Conservation (phyloP, 1,140 invertebrate species). For the Centruroides vittatus region DNA sequence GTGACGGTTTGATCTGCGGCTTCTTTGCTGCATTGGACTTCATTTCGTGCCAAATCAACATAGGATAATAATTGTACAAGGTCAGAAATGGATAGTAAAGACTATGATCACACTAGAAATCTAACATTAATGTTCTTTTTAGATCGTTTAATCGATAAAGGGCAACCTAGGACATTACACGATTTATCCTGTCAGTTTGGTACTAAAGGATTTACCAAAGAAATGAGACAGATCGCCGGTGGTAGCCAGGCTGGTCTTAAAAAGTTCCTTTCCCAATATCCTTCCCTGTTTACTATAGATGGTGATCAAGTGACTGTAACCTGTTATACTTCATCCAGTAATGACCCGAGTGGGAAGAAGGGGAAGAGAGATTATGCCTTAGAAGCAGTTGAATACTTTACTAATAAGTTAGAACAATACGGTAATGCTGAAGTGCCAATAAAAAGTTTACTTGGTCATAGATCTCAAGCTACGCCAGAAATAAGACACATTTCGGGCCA, state of each 20-base stretch:
- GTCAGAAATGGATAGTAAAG: slow-evolving; percentile 65
- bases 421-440: slow-evolving; percentile 49
- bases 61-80: too few relatives aligned
- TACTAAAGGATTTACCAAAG: slow-evolving; percentile 87
- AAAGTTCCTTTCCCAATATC: slow-evolving; percentile 73
- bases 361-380: slow-evolving; percentile 58
- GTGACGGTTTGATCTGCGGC: too few relatives aligned
- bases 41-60: too few relatives aligned
- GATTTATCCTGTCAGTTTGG: slow-evolving; percentile 94
- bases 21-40: too few relatives aligned
- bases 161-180: slow-evolving; percentile 74
- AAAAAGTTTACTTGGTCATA: slow-evolving; percentile 77
- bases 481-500: slow-evolving; percentile 86
- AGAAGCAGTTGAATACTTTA: slow-evolving; percentile 90
- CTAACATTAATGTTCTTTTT: slow-evolving; percentile 91
- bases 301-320: slow-evolving; percentile 63
- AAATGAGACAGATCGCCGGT: slow-evolving; percentile 71
- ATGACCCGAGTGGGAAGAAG: slow-evolving; percentile 6
- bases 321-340: slow-evolving; percentile 8
- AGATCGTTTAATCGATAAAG: slow-evolving; percentile 85
- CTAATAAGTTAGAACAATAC: slow-evolving; percentile 35
- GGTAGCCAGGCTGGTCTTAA: slow-evolving; percentile 84
- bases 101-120: slow-evolving; percentile 84
- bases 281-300: slow-evolving; percentile 75
- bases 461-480: slow-evolving; percentile 67